phyloP scores from a whole-genome alignment of 2,113 vertebrate genomes.

The Glareola pratincola region DNA sequence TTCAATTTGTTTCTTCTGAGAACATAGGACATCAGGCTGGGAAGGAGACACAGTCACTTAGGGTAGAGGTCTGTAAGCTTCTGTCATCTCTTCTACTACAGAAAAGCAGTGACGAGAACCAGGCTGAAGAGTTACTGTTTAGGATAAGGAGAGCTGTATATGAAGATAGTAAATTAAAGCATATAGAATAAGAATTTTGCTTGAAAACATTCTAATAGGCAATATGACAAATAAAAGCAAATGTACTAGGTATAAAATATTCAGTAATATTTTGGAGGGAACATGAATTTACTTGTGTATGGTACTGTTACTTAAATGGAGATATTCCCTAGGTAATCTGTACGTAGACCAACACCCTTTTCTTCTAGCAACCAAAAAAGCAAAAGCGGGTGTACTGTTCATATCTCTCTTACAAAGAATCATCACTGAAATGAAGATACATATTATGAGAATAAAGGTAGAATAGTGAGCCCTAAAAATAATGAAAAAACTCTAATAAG shows the following conservation, averaged over 20 bases:
- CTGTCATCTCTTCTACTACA: background rate
- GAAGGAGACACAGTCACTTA: background rate
- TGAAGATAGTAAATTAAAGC: background rate
- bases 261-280: background rate
- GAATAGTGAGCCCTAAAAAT: background rate
- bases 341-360: background rate
- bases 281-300: background rate
- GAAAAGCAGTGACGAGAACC: background rate
- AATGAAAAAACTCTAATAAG: background rate
- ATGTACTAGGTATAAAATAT: background rate
- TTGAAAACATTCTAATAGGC: background rate
- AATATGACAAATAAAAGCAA: background rate
- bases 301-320: background rate
- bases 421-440: background rate
- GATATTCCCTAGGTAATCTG: background rate
- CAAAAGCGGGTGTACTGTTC: background rate
- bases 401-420: background rate
- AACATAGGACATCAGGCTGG: background rate
- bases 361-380: background rate
- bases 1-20: background rate
- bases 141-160: background rate
- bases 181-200: background rate
- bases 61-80: accelerated
- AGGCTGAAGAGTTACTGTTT: background rate
- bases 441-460: background rate